phyloP scores from a whole-genome alignment of 23 tunicate genomes.

The Ciona savignyi region DNA sequence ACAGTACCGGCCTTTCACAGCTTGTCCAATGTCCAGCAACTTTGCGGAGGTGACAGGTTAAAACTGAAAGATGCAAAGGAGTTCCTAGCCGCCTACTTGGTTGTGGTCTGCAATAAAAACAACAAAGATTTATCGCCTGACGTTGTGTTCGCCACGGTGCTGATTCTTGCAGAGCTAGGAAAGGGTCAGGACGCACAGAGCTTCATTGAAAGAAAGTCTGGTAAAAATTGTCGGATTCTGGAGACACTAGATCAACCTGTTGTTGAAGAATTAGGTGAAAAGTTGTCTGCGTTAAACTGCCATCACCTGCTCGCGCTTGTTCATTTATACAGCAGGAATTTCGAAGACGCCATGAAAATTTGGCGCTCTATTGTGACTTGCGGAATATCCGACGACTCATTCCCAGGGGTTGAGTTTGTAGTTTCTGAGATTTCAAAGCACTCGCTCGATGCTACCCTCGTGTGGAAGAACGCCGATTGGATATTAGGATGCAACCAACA shows the following conservation, averaged over 20 bases:
- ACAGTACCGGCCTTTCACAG: slow-evolving; percentile 39
- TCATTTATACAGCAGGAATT: slow-evolving; percentile 15
- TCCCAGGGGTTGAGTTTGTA: slow-evolving; percentile 72
- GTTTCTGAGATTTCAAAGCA: slow-evolving; percentile 30
- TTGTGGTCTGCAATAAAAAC: slow-evolving; percentile 11
- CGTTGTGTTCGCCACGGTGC: slow-evolving; percentile 21
- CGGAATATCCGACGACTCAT: slow-evolving; percentile 26
- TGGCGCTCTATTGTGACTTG: slow-evolving; percentile 37
- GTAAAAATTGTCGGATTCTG: background rate
- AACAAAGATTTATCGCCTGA: slow-evolving; percentile 3
- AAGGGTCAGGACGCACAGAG: slow-evolving; percentile 14
- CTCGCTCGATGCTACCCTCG: slow-evolving; percentile 6
- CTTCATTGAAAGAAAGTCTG: background rate
- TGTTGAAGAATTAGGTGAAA: slow-evolving; percentile 3
- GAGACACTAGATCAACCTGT: slow-evolving; percentile 6
- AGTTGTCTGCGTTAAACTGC: slow-evolving; percentile 32
- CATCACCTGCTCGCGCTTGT: slow-evolving; percentile 48
- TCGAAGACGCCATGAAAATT: slow-evolving; percentile 51
- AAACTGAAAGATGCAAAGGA: slow-evolving; percentile 35
- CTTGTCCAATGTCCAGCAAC: slow-evolving; percentile 23
- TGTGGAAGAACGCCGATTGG: slow-evolving; percentile 85
- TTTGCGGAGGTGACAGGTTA: slow-evolving; percentile 42
- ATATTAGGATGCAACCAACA: slow-evolving; percentile 45
- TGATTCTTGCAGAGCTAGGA: slow-evolving; percentile 25
- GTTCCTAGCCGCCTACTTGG: slow-evolving; percentile 43